These are phyloP conservation scores for Eleutherodactylus coqui DNA, from an alignment of 2,797 vertebrate genomes.

Conservation along the genomic window DNA sequence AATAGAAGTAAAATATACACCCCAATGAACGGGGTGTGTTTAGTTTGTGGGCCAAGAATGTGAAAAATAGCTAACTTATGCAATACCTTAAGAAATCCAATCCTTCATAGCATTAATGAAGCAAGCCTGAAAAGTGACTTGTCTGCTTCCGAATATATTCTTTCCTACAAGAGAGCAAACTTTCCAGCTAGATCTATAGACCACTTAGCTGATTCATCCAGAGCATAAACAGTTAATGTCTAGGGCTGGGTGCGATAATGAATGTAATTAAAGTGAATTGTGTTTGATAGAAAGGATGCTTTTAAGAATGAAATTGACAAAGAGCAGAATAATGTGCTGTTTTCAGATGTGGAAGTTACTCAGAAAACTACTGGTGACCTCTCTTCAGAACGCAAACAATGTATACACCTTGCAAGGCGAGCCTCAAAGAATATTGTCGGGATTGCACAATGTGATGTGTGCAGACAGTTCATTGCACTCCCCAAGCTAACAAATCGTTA, in stretches of 20 bases:
- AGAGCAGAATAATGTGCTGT: conserved; percentile 8
- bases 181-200: not conserved
- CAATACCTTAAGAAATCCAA: conserved; percentile 52
- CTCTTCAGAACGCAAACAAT: conserved; percentile 22
- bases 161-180: not conserved
- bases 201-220: not conserved
- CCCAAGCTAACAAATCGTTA: conserved; percentile 50
- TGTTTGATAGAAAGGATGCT: conserved; percentile 19
- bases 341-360: conserved; percentile 40
- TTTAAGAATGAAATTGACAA: conserved; percentile 33
- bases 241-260: conserved; percentile 18
- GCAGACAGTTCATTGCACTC: conserved; percentile 51
- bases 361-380: conserved; percentile 46
- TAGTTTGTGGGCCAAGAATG: conserved; percentile 52
- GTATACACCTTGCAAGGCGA: conserved; percentile 45
- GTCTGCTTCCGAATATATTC: not conserved
- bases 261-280: conserved; percentile 44
- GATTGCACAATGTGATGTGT: conserved; percentile 48
- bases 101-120: conserved; percentile 38
- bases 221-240: not conserved
- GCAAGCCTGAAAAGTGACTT: conserved; percentile 4
- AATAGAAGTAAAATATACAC: conserved; percentile 52
- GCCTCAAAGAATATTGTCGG: conserved; percentile 10
- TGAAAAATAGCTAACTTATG: conserved; percentile 52
- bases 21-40: conserved; percentile 52